phyloP scores from a whole-genome alignment of 2,888 invertebrate genomes.

The Cyrtodaria siliqua region DNA sequence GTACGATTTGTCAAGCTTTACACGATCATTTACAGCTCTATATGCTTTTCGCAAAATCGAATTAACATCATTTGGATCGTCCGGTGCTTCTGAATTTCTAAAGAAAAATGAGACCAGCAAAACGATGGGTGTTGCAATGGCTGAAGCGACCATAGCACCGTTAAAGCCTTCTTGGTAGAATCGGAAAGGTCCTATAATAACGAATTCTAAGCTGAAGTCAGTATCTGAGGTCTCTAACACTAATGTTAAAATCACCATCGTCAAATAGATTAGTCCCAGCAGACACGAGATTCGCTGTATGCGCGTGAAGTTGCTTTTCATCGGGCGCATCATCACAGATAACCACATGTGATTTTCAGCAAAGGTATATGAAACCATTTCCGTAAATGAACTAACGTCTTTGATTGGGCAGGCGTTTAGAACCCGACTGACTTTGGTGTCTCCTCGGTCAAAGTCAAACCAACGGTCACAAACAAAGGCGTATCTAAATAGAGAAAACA shows the following conservation, averaged over 20 bases:
- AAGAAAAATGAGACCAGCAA: conserved; percentile 78
- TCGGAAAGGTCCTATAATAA: conserved; percentile 65
- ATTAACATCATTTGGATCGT: conserved; percentile 14
- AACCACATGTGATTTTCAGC: conserved; percentile 85
- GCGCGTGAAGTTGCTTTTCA: too few relatives aligned
- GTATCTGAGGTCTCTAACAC: conserved; percentile 54
- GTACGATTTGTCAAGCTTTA: conserved; percentile 44
- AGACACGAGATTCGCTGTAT: conserved; percentile 77
- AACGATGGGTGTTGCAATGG: conserved; percentile 82
- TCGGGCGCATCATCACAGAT: conserved; percentile 85
- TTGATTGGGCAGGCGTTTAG: conserved; percentile 83
- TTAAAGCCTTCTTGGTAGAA: conserved; percentile 69
- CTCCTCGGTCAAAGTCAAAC: conserved; percentile 85
- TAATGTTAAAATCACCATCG: conserved; percentile 77
- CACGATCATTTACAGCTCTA: too few relatives aligned
- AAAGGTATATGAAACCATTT: conserved; percentile 86
- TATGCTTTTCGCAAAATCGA: conserved; percentile 31
- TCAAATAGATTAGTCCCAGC: conserved; percentile 70
- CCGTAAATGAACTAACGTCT: conserved; percentile 86
- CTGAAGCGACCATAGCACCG: conserved; percentile 68
- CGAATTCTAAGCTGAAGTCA: conserved; percentile 40
- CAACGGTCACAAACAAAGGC: conserved; percentile 83
- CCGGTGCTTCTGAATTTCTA: conserved; percentile 57
- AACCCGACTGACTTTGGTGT: conserved; percentile 85
- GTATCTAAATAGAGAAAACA: conserved; percentile 73